These are phyloP conservation scores for Sus cebifrons DNA, from an alignment of 2,797 vertebrate species.

Conservation along the genomic window DNA sequence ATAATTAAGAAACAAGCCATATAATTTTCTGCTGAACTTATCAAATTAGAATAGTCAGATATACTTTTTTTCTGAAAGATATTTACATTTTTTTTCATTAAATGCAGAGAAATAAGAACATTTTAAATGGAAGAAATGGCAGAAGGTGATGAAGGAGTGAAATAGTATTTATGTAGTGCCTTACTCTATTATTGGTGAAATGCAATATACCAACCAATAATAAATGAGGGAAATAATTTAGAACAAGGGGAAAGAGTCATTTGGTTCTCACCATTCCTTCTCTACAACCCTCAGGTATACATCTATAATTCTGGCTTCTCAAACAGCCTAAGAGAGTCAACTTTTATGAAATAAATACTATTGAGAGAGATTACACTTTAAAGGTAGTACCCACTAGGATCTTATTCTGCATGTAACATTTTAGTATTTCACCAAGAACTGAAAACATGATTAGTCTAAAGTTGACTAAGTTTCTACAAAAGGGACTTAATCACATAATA, in stretches of 20 bases:
- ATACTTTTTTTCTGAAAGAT: background rate
- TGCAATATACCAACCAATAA: background rate
- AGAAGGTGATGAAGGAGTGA: background rate
- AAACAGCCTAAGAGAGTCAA: background rate
- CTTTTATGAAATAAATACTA: slow-evolving; percentile 21
- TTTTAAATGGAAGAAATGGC: background rate
- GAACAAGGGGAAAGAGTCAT: background rate
- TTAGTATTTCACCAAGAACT: slow-evolving; percentile 31
- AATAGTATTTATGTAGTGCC: background rate
- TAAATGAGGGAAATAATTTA: background rate
- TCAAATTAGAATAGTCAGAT: slow-evolving; percentile 3
- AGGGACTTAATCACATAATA: background rate
- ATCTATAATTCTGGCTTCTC: background rate
- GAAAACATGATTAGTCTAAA: slow-evolving; percentile 17
- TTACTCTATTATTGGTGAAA: background rate
- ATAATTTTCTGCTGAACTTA: slow-evolving; percentile 3
- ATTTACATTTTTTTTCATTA: background rate
- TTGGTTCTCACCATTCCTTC: background rate
- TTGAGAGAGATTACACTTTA: background rate
- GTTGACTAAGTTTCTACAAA: background rate
- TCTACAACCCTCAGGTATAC: background rate
- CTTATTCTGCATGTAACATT: background rate
- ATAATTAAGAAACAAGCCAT: slow-evolving; percentile 64
- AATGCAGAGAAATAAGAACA: slow-evolving; percentile 3
- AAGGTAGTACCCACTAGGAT: background rate